Evolutionary conservation across 2,797 vertebrate genomes (phyloP).

Genomic region (Mustela erminea): DNA sequence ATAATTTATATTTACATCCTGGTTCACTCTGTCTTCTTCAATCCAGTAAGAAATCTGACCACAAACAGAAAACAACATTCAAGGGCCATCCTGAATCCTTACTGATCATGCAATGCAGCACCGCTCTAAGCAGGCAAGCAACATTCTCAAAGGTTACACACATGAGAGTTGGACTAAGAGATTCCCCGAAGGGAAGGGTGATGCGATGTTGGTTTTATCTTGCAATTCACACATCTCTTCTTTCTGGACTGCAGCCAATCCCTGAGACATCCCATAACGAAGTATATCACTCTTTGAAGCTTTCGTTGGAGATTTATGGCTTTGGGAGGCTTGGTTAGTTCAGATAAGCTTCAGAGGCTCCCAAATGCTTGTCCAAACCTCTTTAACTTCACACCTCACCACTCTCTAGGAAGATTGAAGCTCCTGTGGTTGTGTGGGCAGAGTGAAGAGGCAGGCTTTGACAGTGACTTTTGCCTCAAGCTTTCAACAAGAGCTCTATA

Average conservation of each 20-base stretch:
- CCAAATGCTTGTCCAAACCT: slow-evolving; percentile 55
- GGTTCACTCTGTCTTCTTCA: neutral
- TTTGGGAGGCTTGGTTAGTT: slow-evolving; percentile 42
- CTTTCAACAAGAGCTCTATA: neutral
- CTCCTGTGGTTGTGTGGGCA: neutral
- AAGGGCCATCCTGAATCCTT: neutral
- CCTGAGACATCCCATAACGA: neutral
- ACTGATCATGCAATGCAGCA: neutral
- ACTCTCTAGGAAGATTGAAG: slow-evolving; percentile 41
- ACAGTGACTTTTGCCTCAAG: neutral
- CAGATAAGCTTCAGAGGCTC: slow-evolving; percentile 61
- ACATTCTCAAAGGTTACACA: neutral
- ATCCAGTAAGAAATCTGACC: neutral
- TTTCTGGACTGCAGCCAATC: neutral
- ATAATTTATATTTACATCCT: slow-evolving; percentile 34
- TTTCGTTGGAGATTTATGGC: slow-evolving; percentile 49
- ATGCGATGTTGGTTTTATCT: neutral
- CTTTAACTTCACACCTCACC: slow-evolving; percentile 54
- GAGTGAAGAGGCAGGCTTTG: neutral
- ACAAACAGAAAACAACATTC: neutral
- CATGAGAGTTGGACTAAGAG: neutral
- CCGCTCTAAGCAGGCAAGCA: neutral
- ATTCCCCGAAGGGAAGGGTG: neutral
- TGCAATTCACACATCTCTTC: neutral
- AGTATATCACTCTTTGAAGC: neutral